These are phyloP conservation scores for Hapalemur alaotrensis DNA, from an alignment of 2,797 vertebrate species.

Conservation along the genomic window DNA sequence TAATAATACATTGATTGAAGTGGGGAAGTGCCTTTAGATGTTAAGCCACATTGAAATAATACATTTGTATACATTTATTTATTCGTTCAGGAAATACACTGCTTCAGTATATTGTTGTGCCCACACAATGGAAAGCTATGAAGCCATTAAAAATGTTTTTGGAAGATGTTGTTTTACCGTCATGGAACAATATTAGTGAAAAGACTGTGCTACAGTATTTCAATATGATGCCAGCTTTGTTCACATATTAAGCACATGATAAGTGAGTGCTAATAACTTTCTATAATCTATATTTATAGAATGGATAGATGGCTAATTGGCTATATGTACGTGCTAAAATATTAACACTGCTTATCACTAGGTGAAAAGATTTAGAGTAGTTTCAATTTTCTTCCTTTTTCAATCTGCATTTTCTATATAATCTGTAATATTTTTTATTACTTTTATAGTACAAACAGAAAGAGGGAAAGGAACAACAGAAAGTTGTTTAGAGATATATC, in stretches of 20 bases:
- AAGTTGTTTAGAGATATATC: background rate
- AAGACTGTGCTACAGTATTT: background rate
- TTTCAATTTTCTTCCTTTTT: background rate
- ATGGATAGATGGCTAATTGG: background rate
- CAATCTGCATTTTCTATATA: background rate
- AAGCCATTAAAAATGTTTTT: background rate
- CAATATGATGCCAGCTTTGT: background rate
- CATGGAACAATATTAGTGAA: background rate
- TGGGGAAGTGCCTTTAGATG: background rate
- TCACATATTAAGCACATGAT: background rate
- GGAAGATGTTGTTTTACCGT: background rate
- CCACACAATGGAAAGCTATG: fast-evolving
- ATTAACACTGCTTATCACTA: background rate
- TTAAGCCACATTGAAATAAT: background rate
- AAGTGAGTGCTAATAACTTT: background rate
- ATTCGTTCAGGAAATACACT: background rate
- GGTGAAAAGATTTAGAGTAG: background rate
- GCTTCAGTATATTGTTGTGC: background rate
- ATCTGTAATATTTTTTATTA: background rate
- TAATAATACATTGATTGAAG: background rate
- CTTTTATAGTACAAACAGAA: background rate
- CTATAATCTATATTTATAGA: background rate
- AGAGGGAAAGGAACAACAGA: background rate
- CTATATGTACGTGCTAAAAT: background rate
- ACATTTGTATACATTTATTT: background rate